Percentiles rank a stretch among this genome's conserved stretches.
Evolutionary conservation across 2,888 invertebrate genomes (phyloP).

Genomic region (Lepidocyrtoides sp.): DNA sequence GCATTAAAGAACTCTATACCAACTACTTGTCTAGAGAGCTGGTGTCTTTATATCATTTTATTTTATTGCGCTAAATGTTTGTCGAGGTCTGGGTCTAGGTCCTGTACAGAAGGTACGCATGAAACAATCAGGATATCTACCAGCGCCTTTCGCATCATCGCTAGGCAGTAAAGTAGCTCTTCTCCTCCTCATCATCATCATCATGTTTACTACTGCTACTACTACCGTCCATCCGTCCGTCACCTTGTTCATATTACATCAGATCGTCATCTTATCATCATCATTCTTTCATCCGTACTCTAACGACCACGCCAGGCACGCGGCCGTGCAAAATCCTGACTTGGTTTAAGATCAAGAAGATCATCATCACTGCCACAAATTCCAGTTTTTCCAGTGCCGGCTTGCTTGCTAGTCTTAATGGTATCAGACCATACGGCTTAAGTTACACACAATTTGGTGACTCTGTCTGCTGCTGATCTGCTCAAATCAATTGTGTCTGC

Average conservation of each 20-base stretch:
- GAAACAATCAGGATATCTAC: conserved; percentile 64
- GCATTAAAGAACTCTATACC: conserved; percentile 4
- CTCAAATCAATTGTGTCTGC: not conserved
- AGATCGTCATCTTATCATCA: conserved; percentile 61
- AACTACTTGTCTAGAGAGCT: conserved; percentile 21
- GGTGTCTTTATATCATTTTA: conserved; percentile 36
- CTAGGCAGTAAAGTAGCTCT: conserved; percentile 43
- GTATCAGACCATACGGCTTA: not conserved
- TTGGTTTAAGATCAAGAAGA: conserved; percentile 42
- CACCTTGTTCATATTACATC: conserved; percentile 69
- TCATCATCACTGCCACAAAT: conserved; percentile 22
- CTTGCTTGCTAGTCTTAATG: not conserved
- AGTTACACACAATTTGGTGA: conserved; percentile 18
- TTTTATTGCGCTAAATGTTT: conserved; percentile 55
- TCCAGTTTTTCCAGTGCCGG: conserved; percentile 70
- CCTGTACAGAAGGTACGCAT: conserved; percentile 29
- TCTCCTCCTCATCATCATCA: not conserved
- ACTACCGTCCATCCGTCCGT: conserved; percentile 55
- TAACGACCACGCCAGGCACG: conserved; percentile 64
- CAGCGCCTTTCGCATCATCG: conserved; percentile 46
- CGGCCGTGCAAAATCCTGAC: conserved; percentile 39
- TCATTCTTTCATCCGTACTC: not conserved
- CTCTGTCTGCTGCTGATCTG: not conserved
- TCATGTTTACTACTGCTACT: not conserved
- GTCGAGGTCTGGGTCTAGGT: conserved; percentile 76